Conservation (phyloP, 1,140 invertebrate genomes). For the Cydia splendana region DNA sequence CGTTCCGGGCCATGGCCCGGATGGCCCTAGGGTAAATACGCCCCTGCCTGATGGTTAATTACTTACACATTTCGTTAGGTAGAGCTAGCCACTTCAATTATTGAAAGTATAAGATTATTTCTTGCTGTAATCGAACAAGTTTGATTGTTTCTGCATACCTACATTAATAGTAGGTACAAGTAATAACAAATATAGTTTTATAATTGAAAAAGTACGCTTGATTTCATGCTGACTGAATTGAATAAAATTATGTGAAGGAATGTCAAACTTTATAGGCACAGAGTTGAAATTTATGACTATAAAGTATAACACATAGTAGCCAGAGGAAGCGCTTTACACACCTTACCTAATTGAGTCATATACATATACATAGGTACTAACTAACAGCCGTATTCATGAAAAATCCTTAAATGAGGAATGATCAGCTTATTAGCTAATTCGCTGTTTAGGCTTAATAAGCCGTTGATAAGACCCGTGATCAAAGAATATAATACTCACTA, state of each 20-base stretch:
- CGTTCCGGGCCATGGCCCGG: too few species aligned
- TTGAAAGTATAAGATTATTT: not conserved
- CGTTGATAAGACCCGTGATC: too few species aligned
- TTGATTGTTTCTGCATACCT: not conserved
- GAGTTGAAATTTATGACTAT: not conserved
- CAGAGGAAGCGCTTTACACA: too few species aligned
- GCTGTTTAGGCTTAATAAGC: too few species aligned
- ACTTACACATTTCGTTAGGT: not conserved
- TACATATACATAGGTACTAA: too few species aligned
- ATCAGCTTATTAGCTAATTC: too few species aligned
- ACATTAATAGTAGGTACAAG: not conserved
- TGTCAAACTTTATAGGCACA: not conserved
- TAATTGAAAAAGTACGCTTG: constrained; percentile 8
- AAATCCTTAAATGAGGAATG: too few species aligned
- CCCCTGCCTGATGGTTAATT: not conserved
- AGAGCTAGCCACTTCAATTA: not conserved
- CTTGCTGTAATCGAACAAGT: not conserved
- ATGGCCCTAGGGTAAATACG: too few species aligned
- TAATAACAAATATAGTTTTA: not conserved
- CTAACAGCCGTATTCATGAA: too few species aligned
- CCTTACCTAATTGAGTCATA: too few species aligned
- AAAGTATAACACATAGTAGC: too few species aligned
- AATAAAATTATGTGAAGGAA: not conserved
- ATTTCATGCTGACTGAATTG: not conserved
- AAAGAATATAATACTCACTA: too few species aligned